Base-by-base conservation (phyloP, 2,797 vertebrate species). In the Crocodylus rhombifer region DNA sequence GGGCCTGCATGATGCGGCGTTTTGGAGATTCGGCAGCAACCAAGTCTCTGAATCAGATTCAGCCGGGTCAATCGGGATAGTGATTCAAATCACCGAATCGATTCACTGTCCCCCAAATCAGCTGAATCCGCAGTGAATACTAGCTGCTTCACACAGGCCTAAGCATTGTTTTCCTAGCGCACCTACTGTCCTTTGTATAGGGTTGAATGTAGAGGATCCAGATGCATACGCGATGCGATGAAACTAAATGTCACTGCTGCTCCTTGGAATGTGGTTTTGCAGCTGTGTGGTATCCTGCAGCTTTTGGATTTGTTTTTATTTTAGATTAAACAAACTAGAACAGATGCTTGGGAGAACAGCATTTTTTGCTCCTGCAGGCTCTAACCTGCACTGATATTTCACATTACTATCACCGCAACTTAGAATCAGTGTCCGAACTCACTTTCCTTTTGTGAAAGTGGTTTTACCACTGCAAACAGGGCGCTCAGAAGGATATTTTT, bases 261-360 rank as follows among this genome's bases (percentile, higher is more conserved):
- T 77, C 75, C 71, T 84, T 28, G 36, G 28, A 73, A 21, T 1
- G 16, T 16, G 11, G 6, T 71, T 62, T 79, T 88, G 87, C 92
- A 94, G 89, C 91, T 89, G 77, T 30, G 61, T 51, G 30, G 17
- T 78, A 71, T 84, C 82, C 73, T 7, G 0, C 23, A 13, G 14
- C 69, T 51, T 73, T 51, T 57, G 4, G 55, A 21, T 0, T 58
- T 33, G 16, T 84, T 92, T 79, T 84, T 36, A 11, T 71, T 90
- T 75, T 57, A 14, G 63, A 80, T 17, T 77, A 82, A 62, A 89
- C 82, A 28, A 13, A 1, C 17, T 2, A 4, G 73, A 93, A 7
- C 83, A 94, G 87, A 23, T 80, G 62, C 55, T 92, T 62, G 88
- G 63, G 28, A 90, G 60, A 94, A 63, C 92, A 75, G 17, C 85